phyloP scores from a whole-genome alignment of 2,113 vertebrate genomes.

The Eira barbara region DNA sequence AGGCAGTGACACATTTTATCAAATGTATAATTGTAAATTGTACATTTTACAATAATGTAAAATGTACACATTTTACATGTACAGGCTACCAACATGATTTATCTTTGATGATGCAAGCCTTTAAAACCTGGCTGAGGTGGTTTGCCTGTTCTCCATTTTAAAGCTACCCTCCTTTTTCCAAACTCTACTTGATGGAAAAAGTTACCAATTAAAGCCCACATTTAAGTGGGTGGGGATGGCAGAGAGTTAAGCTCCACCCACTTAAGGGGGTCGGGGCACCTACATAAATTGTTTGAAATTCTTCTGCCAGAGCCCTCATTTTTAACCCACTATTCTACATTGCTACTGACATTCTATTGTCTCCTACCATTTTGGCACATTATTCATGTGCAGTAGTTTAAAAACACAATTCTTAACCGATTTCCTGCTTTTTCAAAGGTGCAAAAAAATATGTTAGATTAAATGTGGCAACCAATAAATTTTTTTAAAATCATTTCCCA shows the following conservation, averaged over 20 bases:
- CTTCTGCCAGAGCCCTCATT: neutral
- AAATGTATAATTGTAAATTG: too few relatives aligned
- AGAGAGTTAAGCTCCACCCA: neutral
- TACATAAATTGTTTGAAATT: neutral
- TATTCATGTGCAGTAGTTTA: neutral
- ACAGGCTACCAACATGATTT: neutral
- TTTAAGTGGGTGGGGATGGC: neutral
- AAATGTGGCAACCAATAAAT: neutral
- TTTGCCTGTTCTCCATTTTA: neutral
- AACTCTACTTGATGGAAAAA: neutral
- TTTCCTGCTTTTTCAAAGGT: constrained; percentile 1
- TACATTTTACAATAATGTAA: too few relatives aligned
- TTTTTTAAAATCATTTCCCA: constrained; percentile 31
- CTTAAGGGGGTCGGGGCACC: accelerated
- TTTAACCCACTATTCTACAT: neutral
- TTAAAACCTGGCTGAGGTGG: neutral
- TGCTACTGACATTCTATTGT: neutral
- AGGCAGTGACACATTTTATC: neutral
- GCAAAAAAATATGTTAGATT: neutral
- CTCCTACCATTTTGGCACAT: neutral
- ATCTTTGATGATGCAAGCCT: neutral
- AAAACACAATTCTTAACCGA: constrained; percentile 34
- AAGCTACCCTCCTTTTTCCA: neutral
- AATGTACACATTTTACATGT: neutral
- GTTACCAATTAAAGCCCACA: neutral